Conservation (phyloP, 2,113 vertebrate genomes). For the Montifringilla adamsi region DNA sequence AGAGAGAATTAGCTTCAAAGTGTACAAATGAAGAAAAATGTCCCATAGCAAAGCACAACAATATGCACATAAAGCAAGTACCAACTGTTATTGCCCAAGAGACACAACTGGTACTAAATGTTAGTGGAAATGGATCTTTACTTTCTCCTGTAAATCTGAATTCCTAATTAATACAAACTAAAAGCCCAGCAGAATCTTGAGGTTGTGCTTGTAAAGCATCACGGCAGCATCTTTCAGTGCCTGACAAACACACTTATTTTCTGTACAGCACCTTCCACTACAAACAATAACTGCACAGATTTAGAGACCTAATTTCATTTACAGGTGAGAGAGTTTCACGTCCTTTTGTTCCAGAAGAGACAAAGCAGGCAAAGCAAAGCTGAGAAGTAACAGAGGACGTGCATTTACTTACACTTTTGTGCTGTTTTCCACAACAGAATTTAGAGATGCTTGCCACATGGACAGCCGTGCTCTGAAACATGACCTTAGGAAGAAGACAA, state of each 20-base stretch:
- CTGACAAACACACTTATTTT: neutral
- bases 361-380: neutral
- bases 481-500: neutral
- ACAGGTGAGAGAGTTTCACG: neutral
- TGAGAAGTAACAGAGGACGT: neutral
- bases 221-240: neutral
- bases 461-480: neutral
- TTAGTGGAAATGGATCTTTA: neutral
- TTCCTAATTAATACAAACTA: neutral
- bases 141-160: neutral
- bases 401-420: neutral
- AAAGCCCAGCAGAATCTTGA: neutral
- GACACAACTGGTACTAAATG: neutral
- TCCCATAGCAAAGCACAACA: neutral
- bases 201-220: neutral
- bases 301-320: neutral
- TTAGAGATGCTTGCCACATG: too few relatives aligned
- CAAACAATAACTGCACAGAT: neutral
- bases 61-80: neutral
- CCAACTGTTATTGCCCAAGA: neutral
- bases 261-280: neutral
- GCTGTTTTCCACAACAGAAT: neutral
- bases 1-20: neutral
- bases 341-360: neutral
- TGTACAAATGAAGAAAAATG: neutral